phyloP scores from a whole-genome alignment of 2,888 invertebrate species.

The Cyclophora albipunctata region DNA sequence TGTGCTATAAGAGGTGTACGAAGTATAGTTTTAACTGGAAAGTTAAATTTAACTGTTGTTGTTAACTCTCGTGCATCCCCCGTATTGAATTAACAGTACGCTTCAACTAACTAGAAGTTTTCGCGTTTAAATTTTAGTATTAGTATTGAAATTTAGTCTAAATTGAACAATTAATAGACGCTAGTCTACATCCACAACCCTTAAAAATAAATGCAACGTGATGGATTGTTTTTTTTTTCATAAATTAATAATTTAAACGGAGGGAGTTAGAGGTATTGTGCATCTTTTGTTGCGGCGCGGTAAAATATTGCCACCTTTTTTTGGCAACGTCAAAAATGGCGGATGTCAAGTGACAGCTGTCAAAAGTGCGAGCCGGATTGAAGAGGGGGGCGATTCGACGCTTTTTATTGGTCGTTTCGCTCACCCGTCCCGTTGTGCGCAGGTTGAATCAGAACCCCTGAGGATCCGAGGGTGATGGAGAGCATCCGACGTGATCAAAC shows the following conservation, averaged over 20 bases:
- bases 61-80: conserved; percentile 69
- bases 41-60: conserved; percentile 4
- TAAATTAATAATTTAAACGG: conserved; percentile 29
- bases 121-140: conserved; percentile 26
- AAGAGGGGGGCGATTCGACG: conserved; percentile 65
- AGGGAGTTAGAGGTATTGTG: conserved; percentile 72
- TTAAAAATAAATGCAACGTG: conserved; percentile 60
- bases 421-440: conserved; percentile 70
- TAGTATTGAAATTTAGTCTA: conserved; percentile 12
- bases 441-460: conserved; percentile 73
- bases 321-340: conserved; percentile 31
- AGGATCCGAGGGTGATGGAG: conserved; percentile 18
- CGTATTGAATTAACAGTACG: conserved; percentile 63
- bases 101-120: conserved; percentile 65
- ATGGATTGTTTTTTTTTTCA: conserved; percentile 39
- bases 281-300: conserved; percentile 66
- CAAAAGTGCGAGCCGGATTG: conserved; percentile 51
- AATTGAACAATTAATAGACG: conserved; percentile 30
- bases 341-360: conserved; percentile 12
- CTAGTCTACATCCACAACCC: conserved; percentile 72
- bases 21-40: conserved; percentile 19
- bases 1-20: conserved; percentile 51
- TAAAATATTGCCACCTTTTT: conserved; percentile 13
- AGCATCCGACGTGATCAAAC: conserved; percentile 6
- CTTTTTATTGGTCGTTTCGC: conserved; percentile 56